Evolutionary conservation across 2,888 invertebrate genomes (phyloP).

Genomic region (Sphaerophoria rueppellii): DNA sequence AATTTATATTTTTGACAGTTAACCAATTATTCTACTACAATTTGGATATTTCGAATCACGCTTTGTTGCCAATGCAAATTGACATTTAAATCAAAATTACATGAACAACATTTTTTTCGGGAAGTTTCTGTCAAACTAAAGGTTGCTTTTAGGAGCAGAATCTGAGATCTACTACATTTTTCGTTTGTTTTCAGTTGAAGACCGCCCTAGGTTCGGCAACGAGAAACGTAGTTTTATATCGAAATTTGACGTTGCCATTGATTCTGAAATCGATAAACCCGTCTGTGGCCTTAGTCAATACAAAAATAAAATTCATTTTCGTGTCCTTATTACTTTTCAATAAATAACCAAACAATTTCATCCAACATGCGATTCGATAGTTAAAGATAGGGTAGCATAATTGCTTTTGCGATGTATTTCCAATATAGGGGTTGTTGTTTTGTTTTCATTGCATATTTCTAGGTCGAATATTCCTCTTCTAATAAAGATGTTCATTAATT

Average conservation of each 20-base stretch:
- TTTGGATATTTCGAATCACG: no score
- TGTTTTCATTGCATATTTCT: not conserved
- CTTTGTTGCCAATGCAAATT: no score
- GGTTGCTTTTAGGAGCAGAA: no score
- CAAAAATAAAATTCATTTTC: slow-evolving; percentile 23
- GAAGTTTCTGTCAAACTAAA: no score
- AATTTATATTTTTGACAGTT: no score
- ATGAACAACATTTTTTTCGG: no score
- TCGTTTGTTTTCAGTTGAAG: not conserved
- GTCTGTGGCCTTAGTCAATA: slow-evolving; percentile 47
- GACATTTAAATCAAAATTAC: no score
- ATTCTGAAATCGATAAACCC: slow-evolving; percentile 39
- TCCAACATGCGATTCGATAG: slow-evolving; percentile 51
- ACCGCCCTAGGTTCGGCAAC: not conserved
- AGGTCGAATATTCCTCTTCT: not conserved
- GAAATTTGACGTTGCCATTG: not conserved
- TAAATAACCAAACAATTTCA: slow-evolving; percentile 49
- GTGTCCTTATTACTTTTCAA: slow-evolving; percentile 56
- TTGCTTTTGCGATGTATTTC: slow-evolving; percentile 4
- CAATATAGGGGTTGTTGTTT: slow-evolving; percentile 26
- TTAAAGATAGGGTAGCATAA: slow-evolving; percentile 5
- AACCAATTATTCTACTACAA: no score
- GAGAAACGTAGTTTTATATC: not conserved
- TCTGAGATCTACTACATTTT: not conserved
- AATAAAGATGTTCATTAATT: slow-evolving; percentile 46